These are phyloP conservation scores for Mesoligia furuncula DNA, from an alignment of 2,888 invertebrate species.

Conservation along the genomic window DNA sequence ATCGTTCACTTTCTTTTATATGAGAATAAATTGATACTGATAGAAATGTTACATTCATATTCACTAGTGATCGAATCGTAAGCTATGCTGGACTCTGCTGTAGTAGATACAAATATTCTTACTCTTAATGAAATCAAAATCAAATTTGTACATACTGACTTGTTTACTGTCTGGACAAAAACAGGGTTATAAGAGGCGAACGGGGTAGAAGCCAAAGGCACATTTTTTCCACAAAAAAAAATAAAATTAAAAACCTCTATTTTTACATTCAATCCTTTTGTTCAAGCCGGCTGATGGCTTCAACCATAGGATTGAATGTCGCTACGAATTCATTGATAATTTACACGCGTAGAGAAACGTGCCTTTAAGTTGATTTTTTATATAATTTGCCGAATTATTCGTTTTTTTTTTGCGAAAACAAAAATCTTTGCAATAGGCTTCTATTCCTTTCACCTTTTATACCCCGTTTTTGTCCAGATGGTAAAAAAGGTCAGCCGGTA, in stretches of 20 bases:
- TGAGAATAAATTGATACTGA: constrained; percentile 35
- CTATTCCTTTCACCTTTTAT: background rate
- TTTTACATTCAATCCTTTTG: too few relatives aligned
- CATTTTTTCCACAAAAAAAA: background rate
- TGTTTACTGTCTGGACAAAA: background rate
- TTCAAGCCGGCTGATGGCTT: too few relatives aligned
- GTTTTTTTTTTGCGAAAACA: too few relatives aligned
- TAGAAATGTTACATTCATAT: constrained; percentile 36
- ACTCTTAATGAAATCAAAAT: background rate
- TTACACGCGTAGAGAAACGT: too few relatives aligned
- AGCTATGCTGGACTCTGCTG: background rate
- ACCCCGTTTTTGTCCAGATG: background rate
- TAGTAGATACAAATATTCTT: background rate
- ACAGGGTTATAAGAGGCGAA: background rate
- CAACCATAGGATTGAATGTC: too few relatives aligned
- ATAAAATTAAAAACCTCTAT: too few relatives aligned
- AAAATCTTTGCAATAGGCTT: background rate
- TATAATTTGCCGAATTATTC: too few relatives aligned
- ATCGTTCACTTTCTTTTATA: constrained; percentile 58
- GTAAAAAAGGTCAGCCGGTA: background rate
- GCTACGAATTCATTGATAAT: too few relatives aligned
- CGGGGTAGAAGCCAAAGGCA: background rate
- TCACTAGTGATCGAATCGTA: constrained; percentile 7
- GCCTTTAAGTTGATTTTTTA: too few relatives aligned
- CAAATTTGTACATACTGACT: background rate